Evolutionary conservation across 1,140 invertebrate genomes (phyloP).

Genomic region (Cylas formicarius): DNA sequence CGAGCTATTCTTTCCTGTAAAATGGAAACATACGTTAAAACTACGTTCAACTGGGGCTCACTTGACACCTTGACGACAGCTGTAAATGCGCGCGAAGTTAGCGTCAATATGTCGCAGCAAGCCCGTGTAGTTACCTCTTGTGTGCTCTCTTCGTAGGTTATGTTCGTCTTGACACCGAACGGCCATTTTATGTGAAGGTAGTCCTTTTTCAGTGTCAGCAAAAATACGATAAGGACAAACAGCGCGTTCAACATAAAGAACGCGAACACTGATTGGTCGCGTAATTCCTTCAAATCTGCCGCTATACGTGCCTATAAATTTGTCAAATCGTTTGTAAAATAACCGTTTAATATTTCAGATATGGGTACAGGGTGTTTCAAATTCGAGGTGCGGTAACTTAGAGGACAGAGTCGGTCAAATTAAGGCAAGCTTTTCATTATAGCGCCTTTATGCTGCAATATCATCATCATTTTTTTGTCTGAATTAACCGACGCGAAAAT

Average conservation of each 20-base stretch:
- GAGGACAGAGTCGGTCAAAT: too few species aligned
- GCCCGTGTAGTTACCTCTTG: conserved; percentile 69
- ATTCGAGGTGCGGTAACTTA: too few species aligned
- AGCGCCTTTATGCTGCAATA: too few species aligned
- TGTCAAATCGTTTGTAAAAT: not conserved
- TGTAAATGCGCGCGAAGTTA: conserved; percentile 1
- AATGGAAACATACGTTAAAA: conserved; percentile 42
- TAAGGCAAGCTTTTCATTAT: too few species aligned
- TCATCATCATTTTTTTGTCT: too few species aligned
- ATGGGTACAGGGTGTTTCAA: too few species aligned
- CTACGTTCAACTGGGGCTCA: conserved; percentile 24
- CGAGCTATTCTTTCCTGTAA: conserved; percentile 77
- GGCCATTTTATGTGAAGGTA: conserved; percentile 89
- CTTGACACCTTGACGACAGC: conserved; percentile 29
- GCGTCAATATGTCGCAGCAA: conserved; percentile 28
- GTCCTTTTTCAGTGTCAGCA: conserved; percentile 95
- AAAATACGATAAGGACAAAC: conserved; percentile 96
- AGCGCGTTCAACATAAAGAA: conserved; percentile 98
- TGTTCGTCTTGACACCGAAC: conserved; percentile 87
- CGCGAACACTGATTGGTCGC: conserved; percentile 89
- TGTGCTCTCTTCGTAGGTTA: conserved; percentile 78
- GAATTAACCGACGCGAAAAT: too few species aligned
- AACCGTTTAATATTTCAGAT: too few species aligned
- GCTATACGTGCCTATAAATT: conserved; percentile 78
- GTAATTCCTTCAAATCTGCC: conserved; percentile 82